Conservation (phyloP, 2,888 invertebrate genomes). For the Merodon equestris region DNA sequence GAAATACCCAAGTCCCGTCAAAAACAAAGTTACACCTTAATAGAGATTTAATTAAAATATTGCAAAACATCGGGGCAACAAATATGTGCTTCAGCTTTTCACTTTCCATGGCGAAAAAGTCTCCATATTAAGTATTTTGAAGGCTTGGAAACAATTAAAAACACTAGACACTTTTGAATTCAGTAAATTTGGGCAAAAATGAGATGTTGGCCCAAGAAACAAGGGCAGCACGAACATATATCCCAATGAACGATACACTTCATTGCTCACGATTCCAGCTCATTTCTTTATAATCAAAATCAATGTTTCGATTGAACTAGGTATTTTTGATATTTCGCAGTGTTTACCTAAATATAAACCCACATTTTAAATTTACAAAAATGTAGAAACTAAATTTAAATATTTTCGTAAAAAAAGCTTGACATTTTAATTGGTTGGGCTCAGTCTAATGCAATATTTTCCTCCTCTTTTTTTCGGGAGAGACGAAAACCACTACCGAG, state of each 20-base stretch:
- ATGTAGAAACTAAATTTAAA: slow-evolving; percentile 46
- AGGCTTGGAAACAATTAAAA: slow-evolving; percentile 35
- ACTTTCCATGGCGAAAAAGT: slow-evolving; percentile 29
- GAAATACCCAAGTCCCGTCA: slow-evolving; percentile 19
- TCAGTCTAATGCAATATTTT: slow-evolving; percentile 36
- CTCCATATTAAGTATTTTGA: slow-evolving; percentile 32
- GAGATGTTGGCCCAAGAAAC: slow-evolving; percentile 50
- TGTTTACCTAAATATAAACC: too few species aligned
- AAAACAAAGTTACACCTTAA: slow-evolving; percentile 43
- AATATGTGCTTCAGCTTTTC: slow-evolving; percentile 16
- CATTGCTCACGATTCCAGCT: slow-evolving; percentile 31
- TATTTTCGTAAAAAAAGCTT: slow-evolving; percentile 48
- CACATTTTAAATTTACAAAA: slow-evolving; percentile 37
- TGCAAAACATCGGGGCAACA: slow-evolving; percentile 26
- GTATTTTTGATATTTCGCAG: background rate
- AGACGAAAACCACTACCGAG: background rate
- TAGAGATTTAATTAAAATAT: slow-evolving; percentile 21
- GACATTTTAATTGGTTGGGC: slow-evolving; percentile 47
- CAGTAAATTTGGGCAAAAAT: slow-evolving; percentile 38
- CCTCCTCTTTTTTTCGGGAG: background rate
- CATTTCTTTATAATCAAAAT: slow-evolving; percentile 12
- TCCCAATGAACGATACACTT: slow-evolving; percentile 40
- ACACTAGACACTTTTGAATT: slow-evolving; percentile 37
- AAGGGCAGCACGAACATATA: slow-evolving; percentile 55
- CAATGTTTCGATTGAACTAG: slow-evolving; percentile 6